phyloP scores from a whole-genome alignment of 1,140 invertebrate species.

The Saxidomus purpurata region DNA sequence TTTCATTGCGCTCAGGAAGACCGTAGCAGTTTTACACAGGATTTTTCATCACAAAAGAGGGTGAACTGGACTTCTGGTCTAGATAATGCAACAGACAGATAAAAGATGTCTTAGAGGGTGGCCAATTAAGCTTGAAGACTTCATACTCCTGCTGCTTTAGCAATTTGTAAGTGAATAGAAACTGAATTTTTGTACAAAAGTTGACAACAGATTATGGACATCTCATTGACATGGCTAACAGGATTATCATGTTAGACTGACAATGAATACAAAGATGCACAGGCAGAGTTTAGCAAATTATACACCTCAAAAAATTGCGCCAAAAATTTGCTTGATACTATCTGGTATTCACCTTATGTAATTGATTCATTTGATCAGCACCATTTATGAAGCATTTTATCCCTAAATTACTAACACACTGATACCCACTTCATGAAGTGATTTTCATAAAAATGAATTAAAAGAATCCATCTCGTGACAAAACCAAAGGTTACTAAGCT shows the following conservation, averaged over 20 bases:
- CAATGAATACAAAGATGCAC: slow-evolving; percentile 1
- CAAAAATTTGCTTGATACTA: no score
- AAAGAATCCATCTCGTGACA: no score
- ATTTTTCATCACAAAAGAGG: neutral
- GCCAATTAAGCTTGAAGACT: slow-evolving; percentile 19
- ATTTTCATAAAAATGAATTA: no score
- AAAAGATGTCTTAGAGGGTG: slow-evolving; percentile 9
- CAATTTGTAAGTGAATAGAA: slow-evolving; percentile 6
- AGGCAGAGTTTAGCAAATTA: neutral
- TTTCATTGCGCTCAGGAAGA: neutral
- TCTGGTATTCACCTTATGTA: no score
- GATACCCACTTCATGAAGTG: no score
- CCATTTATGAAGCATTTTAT: no score
- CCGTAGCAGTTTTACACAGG: neutral
- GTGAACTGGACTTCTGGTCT: neutral
- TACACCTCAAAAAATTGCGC: neutral
- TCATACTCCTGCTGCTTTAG: neutral
- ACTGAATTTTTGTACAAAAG: slow-evolving; percentile 9
- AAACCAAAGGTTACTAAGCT: no score
- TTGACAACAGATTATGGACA: slow-evolving; percentile 19
- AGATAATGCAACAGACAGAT: neutral
- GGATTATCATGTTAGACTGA: neutral
- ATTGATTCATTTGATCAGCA: no score
- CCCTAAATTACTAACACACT: no score
- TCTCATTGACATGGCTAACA: slow-evolving; percentile 44